Percentiles rank a stretch among this genome's conserved stretches.
Evolutionary conservation across 2,113 vertebrate genomes (phyloP).

Genomic region (Ictalurus furcatus): DNA sequence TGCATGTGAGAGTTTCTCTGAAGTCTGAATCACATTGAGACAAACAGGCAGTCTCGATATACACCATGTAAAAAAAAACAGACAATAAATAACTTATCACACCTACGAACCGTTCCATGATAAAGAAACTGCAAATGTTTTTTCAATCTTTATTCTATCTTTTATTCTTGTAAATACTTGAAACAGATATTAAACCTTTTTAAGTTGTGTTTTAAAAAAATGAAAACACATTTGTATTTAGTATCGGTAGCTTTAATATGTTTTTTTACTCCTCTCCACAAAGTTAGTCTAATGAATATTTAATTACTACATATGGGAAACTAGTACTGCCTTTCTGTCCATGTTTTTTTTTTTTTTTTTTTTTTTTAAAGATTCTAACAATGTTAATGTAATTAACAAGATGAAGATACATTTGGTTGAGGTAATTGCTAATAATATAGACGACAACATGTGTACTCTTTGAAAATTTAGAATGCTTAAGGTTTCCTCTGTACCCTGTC

Average conservation of each 20-base stretch:
- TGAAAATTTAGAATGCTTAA: no score
- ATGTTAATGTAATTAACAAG: neutral
- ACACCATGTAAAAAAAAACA: neutral
- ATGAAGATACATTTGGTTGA: neutral
- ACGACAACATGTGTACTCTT: no score
- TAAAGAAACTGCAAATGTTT: neutral
- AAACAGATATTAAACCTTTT: neutral
- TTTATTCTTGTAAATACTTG: neutral
- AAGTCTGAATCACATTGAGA: slow-evolving; percentile 12
- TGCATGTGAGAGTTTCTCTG: slow-evolving; percentile 22
- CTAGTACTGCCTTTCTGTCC: neutral
- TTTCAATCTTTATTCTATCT: neutral
- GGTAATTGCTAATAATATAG: neutral
- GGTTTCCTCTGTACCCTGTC: no score
- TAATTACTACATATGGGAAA: neutral
- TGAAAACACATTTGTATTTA: neutral
- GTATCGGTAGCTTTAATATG: neutral
- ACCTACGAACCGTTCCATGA: neutral
- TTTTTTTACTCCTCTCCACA: neutral
- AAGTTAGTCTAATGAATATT: neutral
- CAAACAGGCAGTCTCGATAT: neutral
- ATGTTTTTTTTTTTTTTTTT: no score
- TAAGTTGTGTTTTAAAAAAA: neutral
- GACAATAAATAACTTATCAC: neutral
- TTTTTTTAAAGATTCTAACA: neutral